Evolutionary conservation across 2,888 invertebrate genomes (phyloP), one percentile per base, ranked within the genome.

Genomic region (Myopa testacea): DNA sequence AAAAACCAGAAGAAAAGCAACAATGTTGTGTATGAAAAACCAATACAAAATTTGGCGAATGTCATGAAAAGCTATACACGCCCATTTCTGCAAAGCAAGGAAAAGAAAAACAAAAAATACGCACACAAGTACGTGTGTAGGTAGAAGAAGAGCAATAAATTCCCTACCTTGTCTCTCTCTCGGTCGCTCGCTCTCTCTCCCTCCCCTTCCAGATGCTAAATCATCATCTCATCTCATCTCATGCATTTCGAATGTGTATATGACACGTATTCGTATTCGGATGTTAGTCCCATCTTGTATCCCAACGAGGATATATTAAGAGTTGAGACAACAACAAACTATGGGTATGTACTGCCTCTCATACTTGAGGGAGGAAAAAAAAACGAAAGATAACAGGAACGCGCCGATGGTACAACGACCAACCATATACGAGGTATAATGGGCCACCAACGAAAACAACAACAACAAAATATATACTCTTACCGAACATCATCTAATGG

Each of bases 241-340:
- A 55, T 55, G 19, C 60, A 58, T 37, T 63, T 14, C 38, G 16
- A 62, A 6, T 77, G 72, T 78, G 76, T 76, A 45, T 10, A 78
- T 76, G 78, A 78, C 78, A 76, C 78, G 78, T 78, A 76, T 71
- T 71, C 26, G 45, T 73, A 58, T 58, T 58, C 16, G 65, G 65
- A 37, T 65, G 26, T 19, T 65, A 10, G 65, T 65, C 26, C 19
- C 26, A n/a, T 62, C 10, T 26, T 62, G 19, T n/a, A 26, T 14
- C 34, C 37, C 37, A 65, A 38, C 65, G 65, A 45, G 45, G 10
- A 65, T 8, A 5, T 38, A 65, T 14, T 34, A 38, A 10, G 26
- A 73, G n/a, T 16, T 37, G 34, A 8, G 34, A 60, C 16, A 58
- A 40, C 5, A 72, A 34, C 70, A 58, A 71, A 45, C 1, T 10